phyloP scores from a whole-genome alignment of 2,113 vertebrate genomes.

The Strigops habroptila region DNA sequence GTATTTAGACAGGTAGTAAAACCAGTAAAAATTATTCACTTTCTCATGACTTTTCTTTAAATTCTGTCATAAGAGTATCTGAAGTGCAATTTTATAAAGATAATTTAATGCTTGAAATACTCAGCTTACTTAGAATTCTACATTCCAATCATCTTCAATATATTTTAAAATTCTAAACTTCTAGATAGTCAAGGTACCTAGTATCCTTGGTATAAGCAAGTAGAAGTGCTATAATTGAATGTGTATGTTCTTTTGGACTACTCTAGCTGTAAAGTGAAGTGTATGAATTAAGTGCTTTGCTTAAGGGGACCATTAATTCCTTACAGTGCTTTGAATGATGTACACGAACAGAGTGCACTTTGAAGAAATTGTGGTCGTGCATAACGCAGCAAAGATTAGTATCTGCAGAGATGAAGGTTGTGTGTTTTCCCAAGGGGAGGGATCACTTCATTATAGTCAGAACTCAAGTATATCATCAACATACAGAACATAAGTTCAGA shows the following conservation, averaged over 20 bases:
- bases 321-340: not conserved
- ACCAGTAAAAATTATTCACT: not conserved
- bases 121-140: not conserved
- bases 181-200: not conserved
- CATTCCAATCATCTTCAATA: not conserved
- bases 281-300: not conserved
- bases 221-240: not conserved
- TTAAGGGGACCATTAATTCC: not conserved
- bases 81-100: not conserved
- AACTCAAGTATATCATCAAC: not conserved
- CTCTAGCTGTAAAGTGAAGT: not conserved
- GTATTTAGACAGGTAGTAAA: not conserved
- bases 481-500: not conserved
- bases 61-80: not conserved
- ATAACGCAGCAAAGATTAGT: not conserved
- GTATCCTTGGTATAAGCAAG: not conserved
- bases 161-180: not conserved
- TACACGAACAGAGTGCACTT: not conserved
- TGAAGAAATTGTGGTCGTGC: not conserved
- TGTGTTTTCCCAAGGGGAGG: not conserved
- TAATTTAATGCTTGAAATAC: not conserved
- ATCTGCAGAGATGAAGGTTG: not conserved
- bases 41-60: not conserved
- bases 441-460: not conserved
- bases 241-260: not conserved